Conservation (phyloP, 92 coral and sea anemone genomes). For the Galaxea fascicularis region DNA sequence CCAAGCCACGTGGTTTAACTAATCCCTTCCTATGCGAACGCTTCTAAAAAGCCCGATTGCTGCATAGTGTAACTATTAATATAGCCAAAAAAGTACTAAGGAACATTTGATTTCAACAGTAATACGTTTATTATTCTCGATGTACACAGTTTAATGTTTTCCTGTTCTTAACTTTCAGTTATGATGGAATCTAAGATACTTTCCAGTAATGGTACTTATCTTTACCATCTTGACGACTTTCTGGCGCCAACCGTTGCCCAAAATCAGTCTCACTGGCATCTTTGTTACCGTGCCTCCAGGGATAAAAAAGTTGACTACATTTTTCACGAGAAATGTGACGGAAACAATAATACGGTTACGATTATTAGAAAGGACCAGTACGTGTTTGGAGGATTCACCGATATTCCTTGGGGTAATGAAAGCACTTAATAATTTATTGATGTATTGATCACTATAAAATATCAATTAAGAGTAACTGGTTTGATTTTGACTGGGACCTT, state of each 20-base stretch:
- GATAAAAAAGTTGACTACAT: background rate
- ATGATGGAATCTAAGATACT: background rate
- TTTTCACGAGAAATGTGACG: slow-evolving; percentile 3
- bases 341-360: background rate
- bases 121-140: too few relatives aligned
- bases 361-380: background rate
- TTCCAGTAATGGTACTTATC: background rate
- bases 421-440: too few relatives aligned
- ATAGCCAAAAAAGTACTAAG: too few relatives aligned
- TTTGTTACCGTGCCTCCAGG: slow-evolving; percentile 6
- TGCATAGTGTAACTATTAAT: too few relatives aligned
- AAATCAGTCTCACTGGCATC: background rate
- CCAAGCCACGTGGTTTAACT: too few relatives aligned
- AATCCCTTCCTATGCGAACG: too few relatives aligned
- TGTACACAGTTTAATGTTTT: background rate
- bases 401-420: background rate
- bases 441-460: too few relatives aligned
- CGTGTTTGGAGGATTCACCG: slow-evolving; percentile 24
- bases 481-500: too few relatives aligned
- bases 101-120: too few relatives aligned
- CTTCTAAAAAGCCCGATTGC: too few relatives aligned
- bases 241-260: background rate
- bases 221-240: background rate
- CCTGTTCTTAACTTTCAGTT: background rate
- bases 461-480: too few relatives aligned